phyloP scores from a whole-genome alignment of 1,140 invertebrate species.

The Tigriopus japonicus region DNA sequence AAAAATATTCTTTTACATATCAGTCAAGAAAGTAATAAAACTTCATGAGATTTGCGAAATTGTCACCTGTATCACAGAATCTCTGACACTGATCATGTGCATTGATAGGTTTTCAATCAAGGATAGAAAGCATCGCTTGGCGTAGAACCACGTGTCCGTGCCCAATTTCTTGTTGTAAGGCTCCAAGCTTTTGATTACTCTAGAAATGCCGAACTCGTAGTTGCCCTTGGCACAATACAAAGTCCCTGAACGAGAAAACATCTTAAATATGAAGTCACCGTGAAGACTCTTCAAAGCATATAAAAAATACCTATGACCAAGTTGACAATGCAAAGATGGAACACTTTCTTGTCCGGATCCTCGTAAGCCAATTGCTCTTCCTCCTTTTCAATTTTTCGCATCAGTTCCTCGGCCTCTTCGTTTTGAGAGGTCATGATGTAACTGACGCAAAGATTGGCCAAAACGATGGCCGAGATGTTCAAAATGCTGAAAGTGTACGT shows the following conservation, averaged over 20 bases:
- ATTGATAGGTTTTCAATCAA: constrained; percentile 79
- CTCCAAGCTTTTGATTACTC: constrained; percentile 89
- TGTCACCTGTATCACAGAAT: constrained; percentile 47
- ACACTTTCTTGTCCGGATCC: constrained; percentile 84
- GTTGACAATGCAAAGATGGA: constrained; percentile 96
- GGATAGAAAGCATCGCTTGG: constrained; percentile 81
- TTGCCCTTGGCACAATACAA: constrained; percentile 41
- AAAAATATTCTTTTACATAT: too few relatives aligned
- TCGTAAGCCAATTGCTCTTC: constrained; percentile 74
- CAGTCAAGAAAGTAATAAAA: too few relatives aligned
- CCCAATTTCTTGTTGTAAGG: constrained; percentile 88
- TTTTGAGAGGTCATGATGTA: constrained; percentile 99
- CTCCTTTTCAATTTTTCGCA: constrained; percentile 96
- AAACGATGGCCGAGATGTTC: constrained; percentile 81
- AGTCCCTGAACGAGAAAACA: background rate
- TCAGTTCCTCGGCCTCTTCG: constrained; percentile 94
- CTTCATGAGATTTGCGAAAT: too few relatives aligned
- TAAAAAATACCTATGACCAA: constrained; percentile 90
- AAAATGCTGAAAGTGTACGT: constrained; percentile 41
- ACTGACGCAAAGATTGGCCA: constrained; percentile 95
- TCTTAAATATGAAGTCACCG: too few relatives aligned
- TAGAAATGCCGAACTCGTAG: constrained; percentile 95
- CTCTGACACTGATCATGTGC: constrained; percentile 71
- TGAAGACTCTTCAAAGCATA: too few relatives aligned
- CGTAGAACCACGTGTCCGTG: constrained; percentile 90